A percentile compares a stretch with the other conserved stretches of the same genome.
These are phyloP conservation scores for Montipora capitata DNA, from an alignment of 92 coral and sea anemone species.

Conservation along the genomic window DNA sequence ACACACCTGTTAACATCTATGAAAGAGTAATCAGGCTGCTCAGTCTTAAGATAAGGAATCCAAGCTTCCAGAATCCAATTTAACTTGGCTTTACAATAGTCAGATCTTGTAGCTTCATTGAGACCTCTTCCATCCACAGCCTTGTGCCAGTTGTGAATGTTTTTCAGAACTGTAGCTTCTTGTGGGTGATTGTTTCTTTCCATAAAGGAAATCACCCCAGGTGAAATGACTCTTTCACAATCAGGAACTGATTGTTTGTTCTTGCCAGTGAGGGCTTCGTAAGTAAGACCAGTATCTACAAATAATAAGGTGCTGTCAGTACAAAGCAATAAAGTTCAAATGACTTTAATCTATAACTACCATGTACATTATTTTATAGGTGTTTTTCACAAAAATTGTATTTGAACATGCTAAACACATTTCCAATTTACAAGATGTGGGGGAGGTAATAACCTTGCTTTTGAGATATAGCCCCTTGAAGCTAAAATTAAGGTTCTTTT, in stretches of 20 bases:
- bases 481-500: too few species aligned
- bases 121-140: conserved; percentile 73
- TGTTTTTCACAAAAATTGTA: too few species aligned
- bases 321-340: neutral
- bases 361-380: too few species aligned
- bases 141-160: conserved; percentile 56
- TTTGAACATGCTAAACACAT: too few species aligned
- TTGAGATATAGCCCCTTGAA: too few species aligned
- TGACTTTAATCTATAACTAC: neutral
- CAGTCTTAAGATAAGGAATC: conserved; percentile 60
- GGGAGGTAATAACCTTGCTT: too few species aligned
- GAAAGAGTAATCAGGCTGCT: conserved; percentile 24
- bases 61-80: conserved; percentile 71
- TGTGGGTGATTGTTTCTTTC: conserved; percentile 4
- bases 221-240: conserved; percentile 48
- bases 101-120: conserved; percentile 17
- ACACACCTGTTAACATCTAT: conserved; percentile 72
- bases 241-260: conserved; percentile 70
- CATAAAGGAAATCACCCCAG: conserved; percentile 41
- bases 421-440: too few species aligned
- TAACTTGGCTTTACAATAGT: conserved; percentile 29
- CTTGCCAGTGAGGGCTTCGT: conserved; percentile 62
- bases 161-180: conserved; percentile 16
- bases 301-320: too few species aligned
- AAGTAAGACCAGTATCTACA: conserved; percentile 50